These are phyloP conservation scores for Bombus picipes DNA, from an alignment of 1,140 invertebrate species.

Conservation along the genomic window DNA sequence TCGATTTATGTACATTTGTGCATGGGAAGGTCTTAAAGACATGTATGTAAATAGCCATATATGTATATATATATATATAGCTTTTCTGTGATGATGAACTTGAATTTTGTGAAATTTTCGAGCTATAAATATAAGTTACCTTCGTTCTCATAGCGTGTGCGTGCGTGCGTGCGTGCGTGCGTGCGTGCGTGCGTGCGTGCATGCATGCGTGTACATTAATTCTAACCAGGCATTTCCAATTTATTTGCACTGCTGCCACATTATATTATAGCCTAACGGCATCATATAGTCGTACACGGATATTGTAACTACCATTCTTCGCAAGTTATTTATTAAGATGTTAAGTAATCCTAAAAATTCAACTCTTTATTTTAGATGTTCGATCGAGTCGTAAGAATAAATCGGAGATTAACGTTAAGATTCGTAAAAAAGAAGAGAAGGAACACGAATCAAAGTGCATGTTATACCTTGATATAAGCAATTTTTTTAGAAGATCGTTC, in stretches of 20 bases:
- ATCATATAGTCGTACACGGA: slow-evolving; percentile 17
- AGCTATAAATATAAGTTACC: slow-evolving; percentile 61
- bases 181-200: too few relatives aligned
- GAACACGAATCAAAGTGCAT: neutral
- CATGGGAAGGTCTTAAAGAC: neutral
- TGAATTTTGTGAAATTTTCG: slow-evolving; percentile 62
- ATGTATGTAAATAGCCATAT: slow-evolving; percentile 40
- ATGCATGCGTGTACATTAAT: slow-evolving; percentile 39
- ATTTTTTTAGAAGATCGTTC: slow-evolving; percentile 24
- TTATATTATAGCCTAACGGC: slow-evolving; percentile 7
- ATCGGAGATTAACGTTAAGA: neutral
- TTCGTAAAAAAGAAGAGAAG: too few relatives aligned
- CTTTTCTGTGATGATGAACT: slow-evolving; percentile 74
- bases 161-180: slow-evolving; percentile 31
- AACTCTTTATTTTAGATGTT: neutral
- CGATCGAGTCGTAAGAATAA: neutral
- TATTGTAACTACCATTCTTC: slow-evolving; percentile 23
- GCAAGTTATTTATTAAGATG: neutral
- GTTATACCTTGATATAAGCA: neutral
- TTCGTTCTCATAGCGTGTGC: slow-evolving; percentile 57
- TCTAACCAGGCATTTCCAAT: neutral
- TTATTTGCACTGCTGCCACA: slow-evolving; percentile 30
- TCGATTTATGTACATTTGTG: neutral
- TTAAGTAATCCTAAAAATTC: neutral
- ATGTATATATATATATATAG: slow-evolving; percentile 54